These are phyloP conservation scores for Glossophaga mutica DNA, from an alignment of 2,797 vertebrate genomes.

Conservation along the genomic window DNA sequence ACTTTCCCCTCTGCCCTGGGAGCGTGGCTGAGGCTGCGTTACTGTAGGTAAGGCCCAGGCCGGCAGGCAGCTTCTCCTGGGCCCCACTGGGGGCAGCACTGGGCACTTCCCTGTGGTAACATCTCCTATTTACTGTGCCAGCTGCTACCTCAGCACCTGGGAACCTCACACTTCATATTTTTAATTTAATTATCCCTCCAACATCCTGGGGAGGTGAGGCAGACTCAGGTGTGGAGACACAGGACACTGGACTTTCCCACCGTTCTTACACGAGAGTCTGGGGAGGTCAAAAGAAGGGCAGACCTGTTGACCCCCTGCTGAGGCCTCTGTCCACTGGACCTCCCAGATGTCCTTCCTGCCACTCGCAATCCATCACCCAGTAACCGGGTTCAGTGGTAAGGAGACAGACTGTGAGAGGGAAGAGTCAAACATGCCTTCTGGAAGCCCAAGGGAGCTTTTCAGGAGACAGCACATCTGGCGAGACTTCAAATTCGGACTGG, in stretches of 20 bases:
- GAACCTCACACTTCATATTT: neutral
- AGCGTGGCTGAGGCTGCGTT: rapidly evolving
- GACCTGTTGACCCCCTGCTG: neutral
- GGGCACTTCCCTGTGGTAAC: neutral
- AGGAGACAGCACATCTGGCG: slow-evolving; percentile 35
- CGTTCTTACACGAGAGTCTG: neutral
- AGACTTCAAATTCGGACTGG: neutral
- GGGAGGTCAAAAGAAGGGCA: neutral
- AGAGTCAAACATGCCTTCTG: neutral
- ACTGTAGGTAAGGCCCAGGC: rapidly evolving
- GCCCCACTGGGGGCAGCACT: neutral
- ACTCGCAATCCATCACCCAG: neutral
- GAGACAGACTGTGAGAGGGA: neutral
- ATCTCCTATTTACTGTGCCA: neutral
- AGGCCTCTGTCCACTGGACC: neutral
- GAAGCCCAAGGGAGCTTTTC: slow-evolving; percentile 13
- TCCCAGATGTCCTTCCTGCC: neutral
- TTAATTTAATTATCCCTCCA: slow-evolving; percentile 49
- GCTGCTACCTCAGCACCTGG: neutral
- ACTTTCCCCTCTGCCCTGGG: neutral
- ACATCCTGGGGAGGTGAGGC: neutral
- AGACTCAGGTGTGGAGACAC: neutral
- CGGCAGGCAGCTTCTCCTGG: neutral
- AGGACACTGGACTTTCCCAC: neutral
- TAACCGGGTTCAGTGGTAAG: neutral